A percentile compares a stretch with the other conserved stretches of the same genome.
These are phyloP conservation scores for Cynodonichthys magdalenae DNA, from an alignment of 2,797 vertebrate species.

Conservation along the genomic window DNA sequence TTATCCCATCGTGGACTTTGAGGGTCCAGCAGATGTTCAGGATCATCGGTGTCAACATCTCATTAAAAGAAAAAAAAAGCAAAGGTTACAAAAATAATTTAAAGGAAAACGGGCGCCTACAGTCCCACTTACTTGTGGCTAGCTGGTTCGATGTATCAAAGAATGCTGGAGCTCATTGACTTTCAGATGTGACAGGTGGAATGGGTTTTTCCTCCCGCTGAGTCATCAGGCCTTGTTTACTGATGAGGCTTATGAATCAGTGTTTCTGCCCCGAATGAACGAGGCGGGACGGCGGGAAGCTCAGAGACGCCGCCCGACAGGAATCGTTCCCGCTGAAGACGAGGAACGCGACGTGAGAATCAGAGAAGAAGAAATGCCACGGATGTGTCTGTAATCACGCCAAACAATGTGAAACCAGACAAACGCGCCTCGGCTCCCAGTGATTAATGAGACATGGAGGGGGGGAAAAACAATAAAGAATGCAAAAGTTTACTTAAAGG, in stretches of 20 bases:
- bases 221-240: constrained; percentile 72
- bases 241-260: constrained; percentile 73
- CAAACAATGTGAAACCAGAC: neutral
- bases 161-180: constrained; percentile 66
- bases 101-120: constrained; percentile 26
- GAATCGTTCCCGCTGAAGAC: constrained; percentile 36
- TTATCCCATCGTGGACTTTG: constrained; percentile 74
- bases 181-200: constrained; percentile 70
- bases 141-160: constrained; percentile 49
- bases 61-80: constrained; percentile 68
- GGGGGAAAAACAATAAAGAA: neutral
- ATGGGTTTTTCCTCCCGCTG: constrained; percentile 63
- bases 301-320: constrained; percentile 37
- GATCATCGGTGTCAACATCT: constrained; percentile 80
- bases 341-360: constrained; percentile 14
- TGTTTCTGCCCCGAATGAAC: constrained; percentile 51
- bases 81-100: constrained; percentile 45
- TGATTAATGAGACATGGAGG: neutral
- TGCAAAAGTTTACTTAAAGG: neutral
- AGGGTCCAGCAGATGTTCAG: constrained; percentile 79
- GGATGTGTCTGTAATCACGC: constrained; percentile 6
- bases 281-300: constrained; percentile 46
- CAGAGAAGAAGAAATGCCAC: constrained; percentile 4
- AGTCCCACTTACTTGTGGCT: constrained; percentile 10
- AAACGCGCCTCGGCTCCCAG: neutral